Evolutionary conservation across 2,888 invertebrate species (phyloP).

Genomic region (Diarsia dahlii): DNA sequence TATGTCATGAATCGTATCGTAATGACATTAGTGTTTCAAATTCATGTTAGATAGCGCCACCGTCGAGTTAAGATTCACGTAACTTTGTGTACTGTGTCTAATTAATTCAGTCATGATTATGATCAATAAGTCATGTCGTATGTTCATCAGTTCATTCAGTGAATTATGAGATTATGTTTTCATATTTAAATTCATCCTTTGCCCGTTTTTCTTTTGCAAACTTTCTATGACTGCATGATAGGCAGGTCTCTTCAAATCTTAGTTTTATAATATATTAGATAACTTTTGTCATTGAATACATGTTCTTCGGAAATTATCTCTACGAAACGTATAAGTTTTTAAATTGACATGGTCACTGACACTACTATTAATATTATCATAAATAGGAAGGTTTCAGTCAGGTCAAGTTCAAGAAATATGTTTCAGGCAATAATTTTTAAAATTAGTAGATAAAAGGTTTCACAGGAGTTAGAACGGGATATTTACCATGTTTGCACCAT

Average conservation of each 20-base stretch:
- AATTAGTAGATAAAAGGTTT: too few species aligned
- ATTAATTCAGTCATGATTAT: neutral
- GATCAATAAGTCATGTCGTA: conserved; percentile 1
- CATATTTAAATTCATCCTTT: neutral
- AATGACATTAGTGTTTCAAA: neutral
- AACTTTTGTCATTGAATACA: neutral
- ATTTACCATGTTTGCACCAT: too few species aligned
- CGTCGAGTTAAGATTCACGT: neutral
- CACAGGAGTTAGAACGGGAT: too few species aligned
- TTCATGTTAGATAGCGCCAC: conserved; percentile 12
- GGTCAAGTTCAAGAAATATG: too few species aligned
- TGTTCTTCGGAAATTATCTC: neutral
- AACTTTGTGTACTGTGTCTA: conserved; percentile 1
- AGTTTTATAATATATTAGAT: neutral
- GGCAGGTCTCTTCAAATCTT: neutral
- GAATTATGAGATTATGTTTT: neutral
- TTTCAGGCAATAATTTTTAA: too few species aligned
- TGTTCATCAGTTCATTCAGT: conserved; percentile 28
- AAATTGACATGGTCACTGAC: too few species aligned
- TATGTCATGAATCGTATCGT: neutral
- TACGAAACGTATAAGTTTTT: neutral
- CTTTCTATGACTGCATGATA: neutral
- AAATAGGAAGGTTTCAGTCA: too few species aligned
- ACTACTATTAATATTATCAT: too few species aligned
- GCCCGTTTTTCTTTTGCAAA: neutral